Percentiles rank a stretch among this genome's conserved stretches.
These are phyloP conservation scores for Brachionus manjavacas DNA, from an alignment of 1,140 invertebrate species.

Conservation along the genomic window DNA sequence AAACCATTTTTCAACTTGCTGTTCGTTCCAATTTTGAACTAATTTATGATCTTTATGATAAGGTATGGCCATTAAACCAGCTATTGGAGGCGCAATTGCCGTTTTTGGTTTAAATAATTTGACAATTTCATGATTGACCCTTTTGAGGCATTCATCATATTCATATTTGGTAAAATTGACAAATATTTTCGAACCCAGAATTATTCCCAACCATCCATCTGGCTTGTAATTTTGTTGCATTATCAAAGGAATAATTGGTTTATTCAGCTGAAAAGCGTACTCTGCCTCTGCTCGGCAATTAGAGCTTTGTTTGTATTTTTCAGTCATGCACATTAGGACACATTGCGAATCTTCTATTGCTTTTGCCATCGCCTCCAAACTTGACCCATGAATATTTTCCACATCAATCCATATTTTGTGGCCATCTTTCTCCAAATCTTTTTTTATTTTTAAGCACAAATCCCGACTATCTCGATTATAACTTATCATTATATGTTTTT, in stretches of 20 bases:
- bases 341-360: slow-evolving; percentile 54
- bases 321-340: slow-evolving; percentile 52
- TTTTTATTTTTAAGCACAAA: slow-evolving; percentile 19
- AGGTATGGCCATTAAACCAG: neutral
- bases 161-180: slow-evolving; percentile 46
- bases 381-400: slow-evolving; percentile 46
- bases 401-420: slow-evolving; percentile 46
- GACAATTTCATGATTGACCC: neutral
- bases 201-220: slow-evolving; percentile 53
- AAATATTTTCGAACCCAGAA: slow-evolving; percentile 51
- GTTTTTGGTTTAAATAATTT: neutral
- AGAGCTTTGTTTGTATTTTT: slow-evolving; percentile 54
- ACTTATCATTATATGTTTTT: slow-evolving; percentile 38
- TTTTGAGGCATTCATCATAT: neutral
- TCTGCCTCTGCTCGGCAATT: slow-evolving; percentile 53
- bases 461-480: slow-evolving; percentile 22
- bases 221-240: slow-evolving; percentile 50
- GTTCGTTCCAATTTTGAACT: slow-evolving; percentile 5
- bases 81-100: neutral
- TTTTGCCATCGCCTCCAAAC: slow-evolving; percentile 55
- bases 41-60: neutral
- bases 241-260: slow-evolving; percentile 50
- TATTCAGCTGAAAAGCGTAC: slow-evolving; percentile 50
- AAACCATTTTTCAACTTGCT: slow-evolving; percentile 19
- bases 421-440: neutral